Conservation (phyloP, 2,888 invertebrate species). For the Parnassius apollo region DNA sequence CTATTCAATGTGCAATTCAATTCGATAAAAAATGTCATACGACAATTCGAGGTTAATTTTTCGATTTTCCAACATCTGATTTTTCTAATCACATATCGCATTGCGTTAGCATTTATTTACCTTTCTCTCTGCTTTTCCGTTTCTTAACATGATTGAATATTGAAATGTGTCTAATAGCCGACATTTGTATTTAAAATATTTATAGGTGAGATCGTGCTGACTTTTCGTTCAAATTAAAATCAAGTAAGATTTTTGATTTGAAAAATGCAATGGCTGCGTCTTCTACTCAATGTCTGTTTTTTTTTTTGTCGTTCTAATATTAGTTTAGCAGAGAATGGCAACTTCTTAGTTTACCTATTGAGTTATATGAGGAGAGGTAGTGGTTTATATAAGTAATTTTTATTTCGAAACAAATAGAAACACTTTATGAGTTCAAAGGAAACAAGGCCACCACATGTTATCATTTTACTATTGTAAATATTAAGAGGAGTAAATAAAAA, state of each 20-base stretch:
- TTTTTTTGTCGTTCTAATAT: constrained; percentile 48
- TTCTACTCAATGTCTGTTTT: constrained; percentile 4
- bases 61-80: too few species aligned
- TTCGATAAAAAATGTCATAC: too few species aligned
- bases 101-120: constrained; percentile 1
- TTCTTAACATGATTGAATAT: too few species aligned
- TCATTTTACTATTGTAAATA: constrained; percentile 61
- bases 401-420: constrained; percentile 29
- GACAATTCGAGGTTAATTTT: too few species aligned
- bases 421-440: constrained; percentile 16
- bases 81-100: not conserved
- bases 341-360: constrained; percentile 16
- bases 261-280: not conserved
- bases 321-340: constrained; percentile 50
- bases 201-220: not conserved
- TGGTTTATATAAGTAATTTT: not conserved
- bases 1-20: too few species aligned
- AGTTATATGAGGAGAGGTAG: constrained; percentile 8
- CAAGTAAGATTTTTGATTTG: constrained; percentile 3
- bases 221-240: not conserved
- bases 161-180: too few species aligned
- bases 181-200: too few species aligned
- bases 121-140: too few species aligned
- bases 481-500: constrained; percentile 48
- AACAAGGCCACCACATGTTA: constrained; percentile 28